Evolutionary conservation across 2,888 invertebrate genomes (phyloP).

Genomic region (Oscheius sp.): DNA sequence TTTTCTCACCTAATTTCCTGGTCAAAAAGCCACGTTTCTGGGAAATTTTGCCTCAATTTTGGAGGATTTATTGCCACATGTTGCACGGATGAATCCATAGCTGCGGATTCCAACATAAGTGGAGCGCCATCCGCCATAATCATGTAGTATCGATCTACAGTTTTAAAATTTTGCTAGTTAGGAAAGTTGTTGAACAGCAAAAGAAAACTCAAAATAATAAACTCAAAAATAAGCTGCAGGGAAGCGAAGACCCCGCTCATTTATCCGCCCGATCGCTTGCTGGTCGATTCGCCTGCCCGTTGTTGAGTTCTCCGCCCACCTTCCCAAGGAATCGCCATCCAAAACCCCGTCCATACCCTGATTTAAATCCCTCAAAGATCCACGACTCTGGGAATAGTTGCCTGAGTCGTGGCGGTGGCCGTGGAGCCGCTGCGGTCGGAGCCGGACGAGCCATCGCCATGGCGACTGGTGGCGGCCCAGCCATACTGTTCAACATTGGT

Average conservation of each 20-base stretch:
- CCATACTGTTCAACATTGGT: conserved; percentile 5
- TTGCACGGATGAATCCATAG: background rate
- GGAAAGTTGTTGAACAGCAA: background rate
- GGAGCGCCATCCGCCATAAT: conserved; percentile 2
- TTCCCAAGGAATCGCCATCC: background rate
- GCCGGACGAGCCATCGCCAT: background rate
- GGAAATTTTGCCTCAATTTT: conserved; percentile 48
- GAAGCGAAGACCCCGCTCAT: too few species aligned
- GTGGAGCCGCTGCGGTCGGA: background rate
- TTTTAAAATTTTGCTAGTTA: background rate
- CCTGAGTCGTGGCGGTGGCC: conserved; percentile 29
- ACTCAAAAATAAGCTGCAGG: background rate
- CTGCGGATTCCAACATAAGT: background rate
- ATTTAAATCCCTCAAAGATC: conserved; percentile 38
- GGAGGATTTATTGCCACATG: background rate
- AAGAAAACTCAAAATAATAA: background rate
- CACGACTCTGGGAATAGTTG: conserved; percentile 62
- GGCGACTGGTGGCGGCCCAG: background rate
- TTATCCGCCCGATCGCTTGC: too few species aligned
- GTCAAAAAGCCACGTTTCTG: conserved; percentile 58
- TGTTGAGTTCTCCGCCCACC: background rate
- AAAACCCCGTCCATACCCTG: conserved; percentile 18
- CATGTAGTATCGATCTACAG: conserved; percentile 1
- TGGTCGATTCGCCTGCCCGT: too few species aligned
- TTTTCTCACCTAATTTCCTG: background rate